Base-by-base conservation (phyloP, 35 echinoderm and acorn worm genomes). In the Acanthaster planci region DNA sequence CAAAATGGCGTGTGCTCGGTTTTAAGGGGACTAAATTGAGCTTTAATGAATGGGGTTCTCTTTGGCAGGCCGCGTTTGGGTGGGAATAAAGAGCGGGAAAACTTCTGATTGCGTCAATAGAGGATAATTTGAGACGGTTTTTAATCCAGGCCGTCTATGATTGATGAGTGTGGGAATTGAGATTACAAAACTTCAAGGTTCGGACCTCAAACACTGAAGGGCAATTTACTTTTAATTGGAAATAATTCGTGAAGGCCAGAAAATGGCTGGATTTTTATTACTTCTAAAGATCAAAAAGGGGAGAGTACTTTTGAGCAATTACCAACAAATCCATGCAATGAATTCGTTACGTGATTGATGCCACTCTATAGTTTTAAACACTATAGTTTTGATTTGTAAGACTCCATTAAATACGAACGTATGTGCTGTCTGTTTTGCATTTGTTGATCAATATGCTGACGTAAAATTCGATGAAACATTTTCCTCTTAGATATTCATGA, bases 141-240 rank as follows among this genome's bases (percentile, higher is more conserved):
- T 26, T 72, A 34, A 31, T 72, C 34, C 26, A 31, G 26, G 34
- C 29, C 64, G 42, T 7, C 57, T 26, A 14, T 72, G 64, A 72
- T 72, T 72, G 64, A 72, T 72, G 64, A 72, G 7, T 10, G 34
- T 36, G 34, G 64, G 64, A 72, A 72, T 72, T 72, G 10, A 72
- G 64, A 72, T 72, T 72, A 72, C 29, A 26, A 30, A 72, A 67
- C 12, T 8, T 29, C 23, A 72, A 31, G 19, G 27, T 60, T 30
- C 22, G 29, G 64, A 34, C 3, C 34, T 72, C 26, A 35, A 7
- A 68, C n/a, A 67, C 5, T 27, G 8, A 72, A 72, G 64, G 64
- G 64, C 34, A 72, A 72, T 72, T 72, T 34, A 72, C 14, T 72
- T 72, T 72, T 31, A 26, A 72, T 72, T 72, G 64, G 26, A 72